A percentile compares a stretch with the other conserved stretches of the same genome.
phyloP scores from a whole-genome alignment of 1,140 invertebrate genomes.

The Linepithema humile region DNA sequence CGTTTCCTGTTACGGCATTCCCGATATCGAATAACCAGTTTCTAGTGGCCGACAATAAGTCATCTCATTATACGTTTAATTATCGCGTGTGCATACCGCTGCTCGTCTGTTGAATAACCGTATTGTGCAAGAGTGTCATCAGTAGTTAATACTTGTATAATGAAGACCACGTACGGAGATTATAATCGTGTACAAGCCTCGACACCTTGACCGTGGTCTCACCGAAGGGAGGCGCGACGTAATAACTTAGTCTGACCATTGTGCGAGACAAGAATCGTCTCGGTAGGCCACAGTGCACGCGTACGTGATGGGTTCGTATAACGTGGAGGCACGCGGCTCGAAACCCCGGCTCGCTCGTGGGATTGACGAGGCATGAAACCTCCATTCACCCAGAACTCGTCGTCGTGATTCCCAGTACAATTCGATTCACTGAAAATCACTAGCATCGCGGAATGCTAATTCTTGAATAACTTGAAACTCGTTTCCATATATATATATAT shows the following conservation, averaged over 20 bases:
- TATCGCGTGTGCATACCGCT: not conserved
- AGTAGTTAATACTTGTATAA: not conserved
- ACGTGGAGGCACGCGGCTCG: conserved; percentile 79
- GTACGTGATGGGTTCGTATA: conserved; percentile 63
- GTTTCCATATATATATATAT: not conserved
- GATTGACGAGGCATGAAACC: conserved; percentile 69
- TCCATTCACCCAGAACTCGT: conserved; percentile 73
- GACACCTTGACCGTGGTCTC: conserved; percentile 54
- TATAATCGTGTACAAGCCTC: conserved; percentile 53
- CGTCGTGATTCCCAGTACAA: conserved; percentile 73
- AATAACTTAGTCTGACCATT: conserved; percentile 67
- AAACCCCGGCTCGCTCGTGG: conserved; percentile 59
- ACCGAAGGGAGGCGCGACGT: conserved; percentile 39
- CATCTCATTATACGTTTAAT: conserved; percentile 25
- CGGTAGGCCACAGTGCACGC: conserved; percentile 52
- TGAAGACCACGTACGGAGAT: conserved; percentile 55
- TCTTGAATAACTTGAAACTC: conserved; percentile 42
- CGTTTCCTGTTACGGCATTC: not conserved
- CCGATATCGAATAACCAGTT: not conserved
- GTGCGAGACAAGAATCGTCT: conserved; percentile 69
- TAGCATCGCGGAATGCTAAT: conserved; percentile 74
- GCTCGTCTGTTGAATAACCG: conserved; percentile 26
- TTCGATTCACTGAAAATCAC: conserved; percentile 78
- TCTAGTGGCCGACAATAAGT: no score
- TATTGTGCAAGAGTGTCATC: conserved; percentile 18